Evolutionary conservation across 1,140 invertebrate genomes (phyloP).

Genomic region (Teleogryllus occipitalis): DNA sequence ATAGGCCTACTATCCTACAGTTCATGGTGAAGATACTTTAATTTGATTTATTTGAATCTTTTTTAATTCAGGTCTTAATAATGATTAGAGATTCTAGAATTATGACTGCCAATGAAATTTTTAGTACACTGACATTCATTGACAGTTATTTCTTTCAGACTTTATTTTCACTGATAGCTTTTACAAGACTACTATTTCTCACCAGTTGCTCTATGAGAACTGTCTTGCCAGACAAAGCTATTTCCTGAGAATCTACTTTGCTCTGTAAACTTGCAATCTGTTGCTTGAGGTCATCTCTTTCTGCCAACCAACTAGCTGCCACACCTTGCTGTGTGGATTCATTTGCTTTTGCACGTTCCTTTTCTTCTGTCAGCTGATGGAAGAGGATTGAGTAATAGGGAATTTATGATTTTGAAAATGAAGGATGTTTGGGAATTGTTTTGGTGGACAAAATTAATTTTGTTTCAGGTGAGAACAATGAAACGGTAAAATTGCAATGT

Average conservation of each 20-base stretch:
- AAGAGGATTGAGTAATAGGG: neutral
- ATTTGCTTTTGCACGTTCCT: constrained; percentile 43
- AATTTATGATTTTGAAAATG: neutral
- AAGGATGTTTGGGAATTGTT: neutral
- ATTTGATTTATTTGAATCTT: too few species aligned
- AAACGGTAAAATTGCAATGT: too few species aligned
- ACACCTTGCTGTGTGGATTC: constrained; percentile 47
- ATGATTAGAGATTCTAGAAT: too few species aligned
- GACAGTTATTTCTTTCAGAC: too few species aligned
- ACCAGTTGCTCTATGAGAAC: constrained; percentile 51
- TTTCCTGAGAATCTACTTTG: constrained; percentile 47
- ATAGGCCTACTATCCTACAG: too few species aligned
- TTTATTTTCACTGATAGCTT: too few species aligned
- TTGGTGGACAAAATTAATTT: neutral
- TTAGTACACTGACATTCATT: too few species aligned
- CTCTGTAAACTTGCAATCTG: constrained; percentile 39
- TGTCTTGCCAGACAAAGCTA: constrained; percentile 45
- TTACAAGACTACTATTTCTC: constrained; percentile 19
- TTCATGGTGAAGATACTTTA: too few species aligned
- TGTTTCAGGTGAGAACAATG: too few species aligned
- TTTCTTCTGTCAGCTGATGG: constrained; percentile 48
- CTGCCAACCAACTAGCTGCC: constrained; percentile 28
- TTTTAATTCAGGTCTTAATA: too few species aligned
- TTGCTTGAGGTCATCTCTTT: constrained; percentile 32
- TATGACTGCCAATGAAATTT: too few species aligned